Evolutionary conservation across 1,140 invertebrate genomes (phyloP).

Genomic region (Oreohelix idahoensis): DNA sequence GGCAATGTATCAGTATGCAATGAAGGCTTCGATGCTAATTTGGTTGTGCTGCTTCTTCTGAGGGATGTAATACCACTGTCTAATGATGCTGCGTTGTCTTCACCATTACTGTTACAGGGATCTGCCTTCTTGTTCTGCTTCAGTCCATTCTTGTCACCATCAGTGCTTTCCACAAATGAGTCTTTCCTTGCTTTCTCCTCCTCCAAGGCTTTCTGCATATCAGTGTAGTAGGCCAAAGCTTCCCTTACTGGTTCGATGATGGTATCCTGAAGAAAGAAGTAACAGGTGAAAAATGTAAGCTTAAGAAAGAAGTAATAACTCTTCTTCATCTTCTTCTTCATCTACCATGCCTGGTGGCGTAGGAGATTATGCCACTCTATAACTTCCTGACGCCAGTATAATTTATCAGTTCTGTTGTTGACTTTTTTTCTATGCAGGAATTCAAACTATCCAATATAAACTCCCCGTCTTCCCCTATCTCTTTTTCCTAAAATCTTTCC

Average conservation of each 20-base stretch:
- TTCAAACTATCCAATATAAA: too few species aligned
- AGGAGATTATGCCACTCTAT: too few species aligned
- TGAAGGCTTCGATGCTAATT: neutral
- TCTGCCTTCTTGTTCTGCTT: neutral
- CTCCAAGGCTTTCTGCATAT: conserved; percentile 69
- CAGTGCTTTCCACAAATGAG: neutral
- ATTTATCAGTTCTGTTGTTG: too few species aligned
- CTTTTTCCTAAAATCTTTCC: too few species aligned
- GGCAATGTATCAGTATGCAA: neutral
- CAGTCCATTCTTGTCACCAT: neutral
- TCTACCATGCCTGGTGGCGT: too few species aligned
- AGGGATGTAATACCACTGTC: too few species aligned
- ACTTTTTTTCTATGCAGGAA: too few species aligned
- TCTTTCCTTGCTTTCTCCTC: conserved; percentile 63
- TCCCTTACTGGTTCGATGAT: conserved; percentile 78
- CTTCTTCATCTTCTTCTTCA: too few species aligned
- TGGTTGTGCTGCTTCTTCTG: too few species aligned
- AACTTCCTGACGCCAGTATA: too few species aligned
- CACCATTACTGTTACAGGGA: neutral
- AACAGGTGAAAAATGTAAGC: conserved; percentile 31
- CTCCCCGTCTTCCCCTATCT: too few species aligned
- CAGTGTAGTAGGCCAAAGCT: conserved; percentile 79
- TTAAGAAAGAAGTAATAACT: too few species aligned
- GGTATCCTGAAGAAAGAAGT: conserved; percentile 74
- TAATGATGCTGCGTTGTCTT: neutral